Evolutionary conservation across 2,113 vertebrate species (phyloP).

Genomic region (Eurystomus gularis): DNA sequence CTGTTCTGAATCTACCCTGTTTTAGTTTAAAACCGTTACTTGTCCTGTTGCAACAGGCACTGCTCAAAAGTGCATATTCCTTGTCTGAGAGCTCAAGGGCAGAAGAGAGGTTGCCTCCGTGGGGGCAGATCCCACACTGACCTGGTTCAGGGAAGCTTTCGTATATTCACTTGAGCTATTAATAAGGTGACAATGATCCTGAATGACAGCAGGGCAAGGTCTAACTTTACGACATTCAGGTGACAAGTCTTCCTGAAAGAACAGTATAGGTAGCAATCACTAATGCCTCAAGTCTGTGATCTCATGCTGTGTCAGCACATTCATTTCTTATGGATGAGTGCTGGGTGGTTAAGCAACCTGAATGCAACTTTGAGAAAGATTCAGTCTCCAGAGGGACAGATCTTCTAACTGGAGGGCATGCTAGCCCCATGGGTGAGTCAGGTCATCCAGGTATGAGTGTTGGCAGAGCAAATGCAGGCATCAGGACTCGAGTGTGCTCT

Average conservation of each 20-base stretch:
- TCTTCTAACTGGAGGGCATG: neutral
- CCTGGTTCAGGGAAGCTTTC: neutral
- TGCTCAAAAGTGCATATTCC: neutral
- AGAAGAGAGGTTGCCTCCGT: neutral
- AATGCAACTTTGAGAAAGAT: neutral
- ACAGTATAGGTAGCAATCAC: neutral
- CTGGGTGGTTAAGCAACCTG: neutral
- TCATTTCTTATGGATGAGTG: neutral
- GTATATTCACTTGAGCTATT: neutral
- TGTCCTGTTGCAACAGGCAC: neutral
- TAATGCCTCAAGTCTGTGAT: neutral
- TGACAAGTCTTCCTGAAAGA: neutral
- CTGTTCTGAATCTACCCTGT: neutral
- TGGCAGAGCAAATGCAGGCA: neutral
- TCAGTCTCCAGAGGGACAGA: neutral
- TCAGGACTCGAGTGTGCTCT: neutral
- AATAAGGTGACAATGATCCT: fast-evolving
- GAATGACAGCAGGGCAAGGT: neutral
- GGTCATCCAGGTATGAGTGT: neutral
- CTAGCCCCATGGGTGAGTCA: fast-evolving
- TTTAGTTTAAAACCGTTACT: neutral
- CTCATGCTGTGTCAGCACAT: fast-evolving
- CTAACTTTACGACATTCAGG: neutral
- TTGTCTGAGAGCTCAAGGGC: neutral
- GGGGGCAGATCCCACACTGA: neutral